These are phyloP conservation scores for Epinotia demarniana DNA, from an alignment of 2,888 invertebrate species.

Conservation along the genomic window DNA sequence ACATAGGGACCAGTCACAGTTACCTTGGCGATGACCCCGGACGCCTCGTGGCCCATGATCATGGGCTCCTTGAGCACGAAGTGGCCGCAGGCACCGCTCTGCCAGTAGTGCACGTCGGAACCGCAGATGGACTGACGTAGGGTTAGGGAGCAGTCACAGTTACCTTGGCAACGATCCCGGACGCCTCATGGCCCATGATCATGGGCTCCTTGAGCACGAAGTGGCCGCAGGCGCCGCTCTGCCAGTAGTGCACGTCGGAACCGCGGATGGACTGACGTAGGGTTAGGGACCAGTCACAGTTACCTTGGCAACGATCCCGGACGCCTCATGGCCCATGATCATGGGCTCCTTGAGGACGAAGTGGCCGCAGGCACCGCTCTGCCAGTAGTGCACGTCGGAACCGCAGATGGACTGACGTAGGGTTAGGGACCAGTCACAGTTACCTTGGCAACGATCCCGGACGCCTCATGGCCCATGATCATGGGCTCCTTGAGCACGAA, in stretches of 20 bases:
- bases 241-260: constrained; percentile 97
- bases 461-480: constrained; percentile 98
- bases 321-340: constrained; percentile 98
- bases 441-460: constrained; percentile 91
- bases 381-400: constrained; percentile 97
- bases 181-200: constrained; percentile 98
- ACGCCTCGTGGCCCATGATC: constrained; percentile 98
- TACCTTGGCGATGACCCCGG: constrained; percentile 91
- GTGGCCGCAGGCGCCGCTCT: constrained; percentile 92
- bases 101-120: constrained; percentile 97
- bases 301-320: constrained; percentile 91
- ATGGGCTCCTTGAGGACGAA: constrained; percentile 95
- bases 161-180: constrained; percentile 91
- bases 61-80: constrained; percentile 95
- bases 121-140: no score
- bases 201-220: constrained; percentile 95
- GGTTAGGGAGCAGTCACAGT: background rate
- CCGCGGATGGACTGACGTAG: constrained; percentile 87
- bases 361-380: constrained; percentile 92
- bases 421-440: background rate
- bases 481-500: constrained; percentile 95
- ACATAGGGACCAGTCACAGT: background rate
- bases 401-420: constrained; percentile 87
- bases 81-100: constrained; percentile 92
- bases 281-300: background rate